These are phyloP conservation scores for Microcebus jonahi DNA, from an alignment of 2,113 vertebrate species.

Conservation along the genomic window DNA sequence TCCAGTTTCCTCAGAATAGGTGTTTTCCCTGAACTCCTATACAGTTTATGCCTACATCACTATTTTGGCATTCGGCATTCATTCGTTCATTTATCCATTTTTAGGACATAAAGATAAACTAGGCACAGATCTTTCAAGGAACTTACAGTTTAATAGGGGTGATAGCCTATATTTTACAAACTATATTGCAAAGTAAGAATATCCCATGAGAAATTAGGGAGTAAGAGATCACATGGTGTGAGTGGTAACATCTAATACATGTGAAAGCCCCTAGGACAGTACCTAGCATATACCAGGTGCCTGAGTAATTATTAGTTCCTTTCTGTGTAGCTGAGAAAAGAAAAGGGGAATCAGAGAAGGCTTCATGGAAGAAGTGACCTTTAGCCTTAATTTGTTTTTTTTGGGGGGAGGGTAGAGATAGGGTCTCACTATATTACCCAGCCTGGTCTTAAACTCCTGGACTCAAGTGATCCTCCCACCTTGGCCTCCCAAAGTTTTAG, in stretches of 20 bases:
- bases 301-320: neutral
- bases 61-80: neutral
- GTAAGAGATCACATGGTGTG: neutral
- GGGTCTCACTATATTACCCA: too few relatives aligned
- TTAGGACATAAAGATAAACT: neutral
- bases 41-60: neutral
- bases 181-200: neutral
- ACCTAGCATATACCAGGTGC: neutral
- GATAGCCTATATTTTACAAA: neutral
- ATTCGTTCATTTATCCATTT: neutral
- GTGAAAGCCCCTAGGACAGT: neutral
- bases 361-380: neutral
- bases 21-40: neutral
- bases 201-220: neutral
- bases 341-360: neutral
- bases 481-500: too few relatives aligned
- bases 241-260: neutral
- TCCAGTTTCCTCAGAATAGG: neutral
- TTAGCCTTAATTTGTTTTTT: neutral
- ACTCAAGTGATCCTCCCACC: too few relatives aligned
- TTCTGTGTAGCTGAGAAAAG: neutral
- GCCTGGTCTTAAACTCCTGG: too few relatives aligned
- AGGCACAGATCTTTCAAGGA: constrained; percentile 20
- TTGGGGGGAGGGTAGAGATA: too few relatives aligned
- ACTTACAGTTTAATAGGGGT: neutral